Conservation (phyloP, 2,113 vertebrate genomes). For the Bufo gargarizans region DNA sequence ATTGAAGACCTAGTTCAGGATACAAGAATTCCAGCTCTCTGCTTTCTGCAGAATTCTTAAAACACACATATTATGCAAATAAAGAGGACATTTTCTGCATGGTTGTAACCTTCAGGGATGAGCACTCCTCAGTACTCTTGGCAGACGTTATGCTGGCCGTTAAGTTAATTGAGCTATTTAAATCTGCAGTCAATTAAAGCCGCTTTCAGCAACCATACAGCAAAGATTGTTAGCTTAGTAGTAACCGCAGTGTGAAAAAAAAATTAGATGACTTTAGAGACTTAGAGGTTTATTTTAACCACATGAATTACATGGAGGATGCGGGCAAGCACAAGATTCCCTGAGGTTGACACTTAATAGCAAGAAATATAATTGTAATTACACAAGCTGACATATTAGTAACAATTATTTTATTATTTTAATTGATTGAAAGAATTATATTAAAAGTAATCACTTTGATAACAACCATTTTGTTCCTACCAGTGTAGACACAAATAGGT, state of each 20-base stretch:
- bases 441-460: not conserved
- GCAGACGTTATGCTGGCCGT: slow-evolving; percentile 22
- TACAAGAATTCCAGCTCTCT: not conserved
- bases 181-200: slow-evolving; percentile 48
- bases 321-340: not conserved
- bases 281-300: slow-evolving; percentile 12
- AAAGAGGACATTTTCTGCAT: not conserved
- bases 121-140: slow-evolving; percentile 12
- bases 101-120: slow-evolving; percentile 56
- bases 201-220: slow-evolving; percentile 1
- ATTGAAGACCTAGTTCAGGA: not conserved
- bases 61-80: slow-evolving; percentile 47
- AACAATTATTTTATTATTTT: not conserved
- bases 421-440: not conserved
- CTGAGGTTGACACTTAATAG: not conserved
- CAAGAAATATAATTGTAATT: not conserved
- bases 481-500: not conserved
- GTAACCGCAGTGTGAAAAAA: slow-evolving; percentile 2
- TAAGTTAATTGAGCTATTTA: slow-evolving; percentile 56
- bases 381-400: not conserved
- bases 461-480: not conserved
- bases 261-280: not conserved
- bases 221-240: slow-evolving; percentile 15
- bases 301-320: slow-evolving; percentile 5
- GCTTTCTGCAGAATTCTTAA: slow-evolving; percentile 29